Evolutionary conservation across 2,888 invertebrate genomes (phyloP).

Genomic region (Campoplex nolae): DNA sequence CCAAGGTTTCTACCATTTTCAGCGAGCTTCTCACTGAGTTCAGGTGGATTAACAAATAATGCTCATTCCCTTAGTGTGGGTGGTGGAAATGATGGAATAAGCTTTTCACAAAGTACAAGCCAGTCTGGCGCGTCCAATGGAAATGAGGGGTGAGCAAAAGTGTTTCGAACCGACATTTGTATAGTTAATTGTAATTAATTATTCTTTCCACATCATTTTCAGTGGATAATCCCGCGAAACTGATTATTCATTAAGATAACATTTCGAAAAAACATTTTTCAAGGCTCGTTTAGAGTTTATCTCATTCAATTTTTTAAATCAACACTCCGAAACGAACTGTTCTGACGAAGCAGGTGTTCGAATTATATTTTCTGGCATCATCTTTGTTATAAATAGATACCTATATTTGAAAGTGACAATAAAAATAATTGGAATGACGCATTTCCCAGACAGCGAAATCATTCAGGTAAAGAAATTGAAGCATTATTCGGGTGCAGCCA

Average conservation of each 20-base stretch:
- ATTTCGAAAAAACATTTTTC: conserved; percentile 25
- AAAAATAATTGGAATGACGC: conserved; percentile 36
- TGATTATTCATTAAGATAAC: conserved; percentile 9
- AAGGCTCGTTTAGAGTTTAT: not conserved
- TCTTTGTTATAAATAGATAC: conserved; percentile 25
- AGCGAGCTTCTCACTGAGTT: conserved; percentile 79
- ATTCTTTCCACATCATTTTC: not conserved
- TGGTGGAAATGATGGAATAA: conserved; percentile 77
- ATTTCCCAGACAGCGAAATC: not conserved
- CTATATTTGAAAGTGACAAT: conserved; percentile 10
- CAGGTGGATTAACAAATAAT: conserved; percentile 73
- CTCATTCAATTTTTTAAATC: not conserved
- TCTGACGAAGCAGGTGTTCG: conserved; percentile 3
- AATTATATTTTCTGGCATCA: not conserved
- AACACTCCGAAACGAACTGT: conserved; percentile 2
- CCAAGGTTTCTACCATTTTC: conserved; percentile 79
- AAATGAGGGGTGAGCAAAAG: conserved; percentile 72
- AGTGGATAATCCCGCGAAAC: not conserved
- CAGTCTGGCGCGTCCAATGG: conserved; percentile 71
- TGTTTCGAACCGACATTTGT: conserved; percentile 3
- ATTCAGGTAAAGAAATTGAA: not conserved
- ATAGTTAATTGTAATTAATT: not conserved
- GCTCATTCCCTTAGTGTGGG: conserved; percentile 80
- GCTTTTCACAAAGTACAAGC: conserved; percentile 79
- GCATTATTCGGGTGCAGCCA: conserved; percentile 26